Conservation (phyloP, 2,797 vertebrate genomes). For the Myripristis murdjan region DNA sequence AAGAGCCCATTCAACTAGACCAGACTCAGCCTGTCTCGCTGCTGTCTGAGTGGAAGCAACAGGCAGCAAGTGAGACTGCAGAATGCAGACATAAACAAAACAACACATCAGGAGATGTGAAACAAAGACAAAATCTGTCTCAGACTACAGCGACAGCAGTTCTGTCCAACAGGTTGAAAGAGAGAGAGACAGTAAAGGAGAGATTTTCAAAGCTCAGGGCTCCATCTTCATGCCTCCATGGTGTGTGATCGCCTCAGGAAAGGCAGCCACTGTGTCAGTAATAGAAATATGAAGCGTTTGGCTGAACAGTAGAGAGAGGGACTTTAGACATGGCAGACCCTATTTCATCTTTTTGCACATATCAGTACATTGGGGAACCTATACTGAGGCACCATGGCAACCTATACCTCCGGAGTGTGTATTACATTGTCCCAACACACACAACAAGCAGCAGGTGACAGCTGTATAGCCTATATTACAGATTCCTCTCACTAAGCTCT, state of each 20-base stretch:
- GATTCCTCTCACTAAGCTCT: no score
- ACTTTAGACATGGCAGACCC: no score
- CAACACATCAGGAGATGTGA: background rate
- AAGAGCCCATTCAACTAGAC: no score
- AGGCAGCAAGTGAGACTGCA: no score
- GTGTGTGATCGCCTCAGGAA: slow-evolving; percentile 16
- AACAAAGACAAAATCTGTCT: background rate
- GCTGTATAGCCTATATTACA: no score
- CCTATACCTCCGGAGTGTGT: no score
- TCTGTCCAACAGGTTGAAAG: background rate
- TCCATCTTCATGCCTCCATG: slow-evolving; percentile 27
- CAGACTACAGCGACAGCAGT: background rate
- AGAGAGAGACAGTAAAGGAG: slow-evolving; percentile 3
- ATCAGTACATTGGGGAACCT: background rate
- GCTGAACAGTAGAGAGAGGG: background rate
- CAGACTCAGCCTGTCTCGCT: no score
- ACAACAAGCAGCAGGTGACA: no score
- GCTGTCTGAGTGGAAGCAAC: no score
- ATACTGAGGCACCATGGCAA: background rate
- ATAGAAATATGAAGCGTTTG: slow-evolving; percentile 32
- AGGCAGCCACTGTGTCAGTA: slow-evolving; percentile 6
- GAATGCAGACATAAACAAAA: no score
- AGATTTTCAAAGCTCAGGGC: background rate
- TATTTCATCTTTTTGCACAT: background rate
- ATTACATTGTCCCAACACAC: no score